phyloP scores from a whole-genome alignment of 1,140 invertebrate genomes.

The Pachypsylla venusta region DNA sequence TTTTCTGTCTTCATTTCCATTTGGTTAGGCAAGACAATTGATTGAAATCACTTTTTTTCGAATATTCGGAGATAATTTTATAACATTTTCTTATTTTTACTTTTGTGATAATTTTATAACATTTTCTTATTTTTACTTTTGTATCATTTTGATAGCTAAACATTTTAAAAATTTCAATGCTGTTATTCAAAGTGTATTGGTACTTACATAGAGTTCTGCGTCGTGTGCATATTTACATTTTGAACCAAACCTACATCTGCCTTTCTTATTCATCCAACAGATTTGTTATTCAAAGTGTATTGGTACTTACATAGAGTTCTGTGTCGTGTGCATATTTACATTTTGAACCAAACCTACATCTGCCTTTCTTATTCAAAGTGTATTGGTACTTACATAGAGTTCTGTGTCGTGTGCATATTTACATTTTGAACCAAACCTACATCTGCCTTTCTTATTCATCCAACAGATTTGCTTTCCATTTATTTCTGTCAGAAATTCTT shows the following conservation, averaged over 20 bases:
- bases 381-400: conserved; percentile 28
- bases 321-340: conserved; percentile 87
- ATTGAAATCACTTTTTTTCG: too few species aligned
- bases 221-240: conserved; percentile 88
- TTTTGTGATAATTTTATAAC: neutral
- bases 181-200: too few species aligned
- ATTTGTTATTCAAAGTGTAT: too few species aligned
- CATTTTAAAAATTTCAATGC: too few species aligned
- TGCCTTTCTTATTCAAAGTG: conserved; percentile 78
- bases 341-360: conserved; percentile 78
- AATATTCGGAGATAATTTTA: too few species aligned
- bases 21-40: too few species aligned
- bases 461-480: conserved; percentile 84
- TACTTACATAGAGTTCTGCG: conserved; percentile 43
- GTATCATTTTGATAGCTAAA: neutral
- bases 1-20: too few species aligned
- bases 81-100: too few species aligned
- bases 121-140: conserved; percentile 1
- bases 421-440: conserved; percentile 81
- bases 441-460: conserved; percentile 81
- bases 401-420: conserved; percentile 84
- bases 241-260: conserved; percentile 75
- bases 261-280: conserved; percentile 86
- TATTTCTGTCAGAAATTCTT: conserved; percentile 55
- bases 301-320: conserved; percentile 37